Base-by-base conservation (phyloP, 2,888 invertebrate genomes). In the Synanthedon vespiformis region DNA sequence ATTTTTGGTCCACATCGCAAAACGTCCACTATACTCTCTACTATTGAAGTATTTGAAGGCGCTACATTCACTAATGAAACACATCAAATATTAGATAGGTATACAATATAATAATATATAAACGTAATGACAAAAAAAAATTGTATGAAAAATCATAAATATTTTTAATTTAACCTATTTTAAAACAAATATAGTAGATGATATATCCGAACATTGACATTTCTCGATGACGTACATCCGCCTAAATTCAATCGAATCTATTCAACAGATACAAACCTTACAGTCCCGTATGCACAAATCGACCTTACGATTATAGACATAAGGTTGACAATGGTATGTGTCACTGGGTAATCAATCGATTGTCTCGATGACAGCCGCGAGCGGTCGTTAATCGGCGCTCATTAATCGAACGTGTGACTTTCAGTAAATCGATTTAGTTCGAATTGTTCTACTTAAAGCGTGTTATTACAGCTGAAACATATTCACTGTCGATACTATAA, bases 181-280 rank as follows among this genome's bases (percentile, higher is more conserved):
- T 5, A 22, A 22, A 22, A 22, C 5, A 34, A 34, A 34, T 2
- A n/a, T n/a, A n/a, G 34, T 10, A 34, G 34, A 34, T 10, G 34
- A 44, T 44, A 2, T 51, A 55, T 51, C 51, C 53, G 52, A 18
- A 49, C 49, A 6, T 22, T 49, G 10, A 49, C 16, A n/a, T 5
- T 14, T 69, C 65, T 63, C 67, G 73, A 67, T 73, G 75, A 75
- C 76, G 64, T 68, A 71, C 71, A 73, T 76, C 72, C 69, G 67
- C 70, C 70, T 72, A 74, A 72, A 78, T 67, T 74, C 77, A 68
- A 70, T 74, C 72, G 74, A 80, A 81, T 79, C 78, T 73, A 80
- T 82, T 63, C 67, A 67, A 68, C 80, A 79, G 77, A 70, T 70
- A 61, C 55, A 58, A 56, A 56, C 55, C 57, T 60, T 57, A 16